These are phyloP conservation scores for Lepilemur ruficaudatus DNA, from an alignment of 2,797 vertebrate genomes.

Conservation along the genomic window DNA sequence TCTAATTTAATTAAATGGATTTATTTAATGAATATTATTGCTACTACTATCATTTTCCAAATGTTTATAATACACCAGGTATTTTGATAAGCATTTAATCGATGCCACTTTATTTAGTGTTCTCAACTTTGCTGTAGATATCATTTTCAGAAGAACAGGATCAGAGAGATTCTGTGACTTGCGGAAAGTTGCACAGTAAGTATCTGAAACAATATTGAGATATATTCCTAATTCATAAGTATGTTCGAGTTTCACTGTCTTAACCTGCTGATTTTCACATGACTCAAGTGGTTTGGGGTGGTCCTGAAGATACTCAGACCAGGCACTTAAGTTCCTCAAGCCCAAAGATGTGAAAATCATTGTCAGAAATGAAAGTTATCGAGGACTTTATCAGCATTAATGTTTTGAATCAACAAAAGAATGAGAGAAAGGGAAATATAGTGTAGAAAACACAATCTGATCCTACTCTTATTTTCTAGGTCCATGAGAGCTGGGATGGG, in stretches of 20 bases:
- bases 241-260: neutral
- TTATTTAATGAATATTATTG: neutral
- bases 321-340: neutral
- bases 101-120: neutral
- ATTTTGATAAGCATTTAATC: conserved; percentile 1
- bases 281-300: neutral
- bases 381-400: neutral
- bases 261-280: neutral
- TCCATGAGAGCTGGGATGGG: neutral
- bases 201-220: neutral
- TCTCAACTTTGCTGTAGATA: neutral
- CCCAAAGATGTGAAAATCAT: neutral
- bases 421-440: neutral
- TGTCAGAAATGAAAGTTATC: neutral
- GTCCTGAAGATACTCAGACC: neutral
- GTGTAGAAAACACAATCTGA: neutral
- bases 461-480: neutral
- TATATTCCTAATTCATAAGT: neutral
- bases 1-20: neutral
- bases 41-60: neutral
- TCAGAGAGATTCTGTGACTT: neutral
- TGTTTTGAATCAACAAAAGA: neutral
- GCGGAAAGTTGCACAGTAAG: neutral
- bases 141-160: neutral
- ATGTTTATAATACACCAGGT: neutral